A percentile compares a stretch with the other conserved stretches of the same genome.
These are phyloP conservation scores for Caenorhabditis briggsae DNA, from an alignment of 1,140 invertebrate genomes.

Conservation along the genomic window DNA sequence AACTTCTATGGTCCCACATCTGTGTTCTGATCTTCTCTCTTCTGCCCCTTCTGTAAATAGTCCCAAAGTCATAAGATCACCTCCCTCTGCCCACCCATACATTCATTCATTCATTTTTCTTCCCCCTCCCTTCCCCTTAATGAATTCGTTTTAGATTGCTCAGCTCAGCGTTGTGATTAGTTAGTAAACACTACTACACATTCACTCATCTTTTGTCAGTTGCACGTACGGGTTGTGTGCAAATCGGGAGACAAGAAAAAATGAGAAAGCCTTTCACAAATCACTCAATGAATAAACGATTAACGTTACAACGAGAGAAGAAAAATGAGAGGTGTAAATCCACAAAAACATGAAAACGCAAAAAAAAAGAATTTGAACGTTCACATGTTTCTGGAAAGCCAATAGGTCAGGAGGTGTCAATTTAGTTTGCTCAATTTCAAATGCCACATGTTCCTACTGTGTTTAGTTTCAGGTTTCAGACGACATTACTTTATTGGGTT, in stretches of 20 bases:
- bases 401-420: neutral
- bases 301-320: constrained; percentile 23
- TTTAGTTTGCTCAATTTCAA: neutral
- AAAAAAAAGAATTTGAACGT: neutral
- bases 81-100: neutral
- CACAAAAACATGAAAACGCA: neutral
- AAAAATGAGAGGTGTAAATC: neutral
- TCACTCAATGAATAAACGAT: constrained; percentile 36
- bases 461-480: neutral
- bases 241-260: constrained; percentile 3
- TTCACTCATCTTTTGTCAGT: constrained; percentile 28
- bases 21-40: too few species aligned
- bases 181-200: neutral
- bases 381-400: neutral
- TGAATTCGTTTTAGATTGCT: constrained; percentile 13
- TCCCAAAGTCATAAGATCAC: neutral
- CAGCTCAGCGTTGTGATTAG: neutral
- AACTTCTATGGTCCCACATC: too few species aligned
- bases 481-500: too few species aligned
- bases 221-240: constrained; percentile 1
- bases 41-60: neutral
- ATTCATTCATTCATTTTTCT: neutral
- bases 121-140: neutral
- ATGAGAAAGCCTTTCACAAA: neutral
- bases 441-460: too few species aligned